Evolutionary conservation across 2,888 invertebrate genomes (phyloP), one percentile per base, ranked within the genome.

Genomic region (Drosophila hamatofila): DNA sequence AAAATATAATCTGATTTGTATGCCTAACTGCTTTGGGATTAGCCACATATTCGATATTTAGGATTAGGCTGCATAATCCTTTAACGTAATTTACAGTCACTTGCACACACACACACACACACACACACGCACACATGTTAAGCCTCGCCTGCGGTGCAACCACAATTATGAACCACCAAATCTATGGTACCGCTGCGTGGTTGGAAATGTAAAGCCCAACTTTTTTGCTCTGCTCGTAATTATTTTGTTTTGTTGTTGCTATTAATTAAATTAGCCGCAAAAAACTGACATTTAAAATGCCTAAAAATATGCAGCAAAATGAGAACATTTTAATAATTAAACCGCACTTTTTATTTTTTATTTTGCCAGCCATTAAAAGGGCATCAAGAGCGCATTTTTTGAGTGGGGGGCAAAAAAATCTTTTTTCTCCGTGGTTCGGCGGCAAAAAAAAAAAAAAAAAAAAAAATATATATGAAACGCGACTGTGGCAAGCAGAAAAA

Each of bases 321-420:
- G 74, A 72, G 80, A 84, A 66, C 83, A 83, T 83, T 85, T 86
- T 77, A 83, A 83, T 86, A 88, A 86, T 86, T 86, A 88, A 86
- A 86, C 88, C 88, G 60, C 77, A 80, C 51, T 54, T 72, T 61
- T 83, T 16, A 30, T 48, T 48, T 30, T 30, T 27, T 27, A 30
- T 48, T 63, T 59, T 14, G 33, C 46, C 25, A n/a, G 41, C 67
- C 64, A 67, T 75, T 66, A 69, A 69, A 66, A 60, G 61, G 12
- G 59, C 64, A 70, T 67, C 59, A 67, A 63, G 52, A 35, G 69
- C 44, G 56, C 42, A 64, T 58, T 73, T 55, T 18, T 25, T 5
- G 16, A 37, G 41, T 18, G 44, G 33, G 66, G 54, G 42, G 49
- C 25, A 52, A 74, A 67, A 73, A 54, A n/a, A 12, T 1, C 0